Evolutionary conservation across 2,888 invertebrate species (phyloP), one percentile per base, ranked within the genome.

Genomic region (Chelonus formosanus): DNA sequence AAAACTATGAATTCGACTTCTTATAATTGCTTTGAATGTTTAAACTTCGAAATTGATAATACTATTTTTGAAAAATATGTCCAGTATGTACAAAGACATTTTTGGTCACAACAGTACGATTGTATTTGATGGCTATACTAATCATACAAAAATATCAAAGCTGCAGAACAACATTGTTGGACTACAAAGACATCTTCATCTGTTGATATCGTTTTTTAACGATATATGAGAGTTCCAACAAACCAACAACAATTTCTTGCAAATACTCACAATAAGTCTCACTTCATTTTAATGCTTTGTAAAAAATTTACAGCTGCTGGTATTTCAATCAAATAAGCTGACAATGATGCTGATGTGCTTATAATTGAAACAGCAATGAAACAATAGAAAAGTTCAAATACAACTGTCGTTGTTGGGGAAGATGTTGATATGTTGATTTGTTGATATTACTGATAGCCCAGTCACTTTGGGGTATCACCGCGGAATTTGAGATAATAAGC

Each of bases 251-350:
- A 45, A 35, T 52, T 64, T 73, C 68, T 78, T 71, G 43, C 75
- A 67, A 78, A 77, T 73, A 75, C 63, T 59, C 72, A 78, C 47
- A 77, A 78, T 53, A 78, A 80, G 63, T 74, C 73, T 76, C 73
- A 76, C 48, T 74, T 79, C 52, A 78, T 80, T 75, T 73, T 67
- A 47, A 71, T 75, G 70, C 63, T 75, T 8, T 57, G 48, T 47
- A 58, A 71, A 53, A 67, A 69, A 63, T 75, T 79, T 71, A 74
- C 73, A 2, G 63, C 75, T 73, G 75, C 71, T 61, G 76, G 76
- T 75, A 76, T 78, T 56, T 60, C 47, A 2, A 76, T 77, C 5
- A 74, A 75, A 75, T 75, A 78, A 78, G 79, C 72, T 70, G 10
- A 53, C 43, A 68, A 73, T 63, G 69, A 73, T 62, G 74, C 73